Base-by-base conservation (phyloP, 2,888 invertebrate species). In the Pristionchus entomophagus region DNA sequence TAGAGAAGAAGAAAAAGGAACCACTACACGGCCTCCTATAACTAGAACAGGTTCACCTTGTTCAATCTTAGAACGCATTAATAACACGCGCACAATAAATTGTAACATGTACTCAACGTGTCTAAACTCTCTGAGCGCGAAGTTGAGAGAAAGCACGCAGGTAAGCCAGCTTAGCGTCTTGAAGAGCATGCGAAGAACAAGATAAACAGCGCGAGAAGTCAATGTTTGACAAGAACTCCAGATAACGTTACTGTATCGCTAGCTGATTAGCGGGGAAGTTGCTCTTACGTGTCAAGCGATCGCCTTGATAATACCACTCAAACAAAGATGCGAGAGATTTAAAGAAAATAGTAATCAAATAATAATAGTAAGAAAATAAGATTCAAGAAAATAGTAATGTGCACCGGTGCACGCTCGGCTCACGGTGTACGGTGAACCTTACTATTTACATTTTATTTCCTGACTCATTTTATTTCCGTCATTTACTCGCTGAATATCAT, bases 21-120 rank as follows among this genome's bases (percentile, higher is more conserved):
- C 35, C 38, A 69, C 73, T 73, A 41, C 73, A 73, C 73, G n/a
- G 38, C 41, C 73, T n/a, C 73, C n/a, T 45, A 73, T 73, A 73
- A 45, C 73, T 73, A 41, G 73, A 73, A 73, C 73, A 73, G 73
- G 73, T 73, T 73, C 73, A 45, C 26, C 41, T 41, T 73, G 38
- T 73, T 45, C 73, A 41, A 26, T 73, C 38, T n/a, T 73, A 73
- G 38, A 73, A 6, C 0, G 41, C 12, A 41, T 38, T 73, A 73
- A 19, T 41, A 73, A 35, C 10, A 35, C 22, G 65, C 17, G 29
- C 35, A 35, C 35, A n/a, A 19, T 26, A 26, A 73, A 41, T 73
- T 45, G 45, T 38, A 73, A 45, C 41, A 41, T 41, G 73, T 26
- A 41, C 41, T 73, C 35, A 26, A 45, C n/a, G n/a, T 14, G n/a